phyloP scores from a whole-genome alignment of 1,140 invertebrate species.

The Eufriesea mexicana region DNA sequence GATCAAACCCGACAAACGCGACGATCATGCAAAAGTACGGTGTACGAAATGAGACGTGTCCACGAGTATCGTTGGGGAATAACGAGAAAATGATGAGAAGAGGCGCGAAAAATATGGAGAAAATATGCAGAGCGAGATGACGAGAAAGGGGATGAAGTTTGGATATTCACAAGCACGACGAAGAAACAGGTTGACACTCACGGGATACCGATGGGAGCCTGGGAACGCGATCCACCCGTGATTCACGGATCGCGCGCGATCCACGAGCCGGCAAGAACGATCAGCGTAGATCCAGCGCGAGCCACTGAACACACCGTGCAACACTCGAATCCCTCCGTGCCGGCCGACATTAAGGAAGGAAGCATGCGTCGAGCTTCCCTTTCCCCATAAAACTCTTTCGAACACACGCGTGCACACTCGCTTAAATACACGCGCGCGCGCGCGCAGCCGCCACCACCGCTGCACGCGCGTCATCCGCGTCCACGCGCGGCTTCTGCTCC shows the following conservation, averaged over 20 bases:
- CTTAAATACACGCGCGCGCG: slow-evolving; percentile 39
- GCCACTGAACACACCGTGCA: slow-evolving; percentile 61
- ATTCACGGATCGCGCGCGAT: slow-evolving; percentile 24
- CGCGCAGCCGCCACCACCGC: neutral
- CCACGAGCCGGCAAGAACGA: slow-evolving; percentile 32
- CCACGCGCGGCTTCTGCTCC: neutral
- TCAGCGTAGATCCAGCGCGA: slow-evolving; percentile 53
- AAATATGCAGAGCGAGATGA: rapidly evolving
- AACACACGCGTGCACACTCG: slow-evolving; percentile 37
- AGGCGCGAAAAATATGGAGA: neutral
- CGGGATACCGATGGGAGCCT: neutral
- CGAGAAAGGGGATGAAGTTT: neutral
- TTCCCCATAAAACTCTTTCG: slow-evolving; percentile 66
- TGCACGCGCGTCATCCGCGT: neutral
- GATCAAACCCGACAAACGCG: too few relatives aligned
- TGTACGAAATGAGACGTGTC: neutral
- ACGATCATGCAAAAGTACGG: neutral
- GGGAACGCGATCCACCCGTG: slow-evolving; percentile 25
- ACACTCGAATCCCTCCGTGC: slow-evolving; percentile 57
- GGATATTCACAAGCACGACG: neutral
- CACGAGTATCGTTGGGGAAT: too few relatives aligned
- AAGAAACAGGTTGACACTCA: neutral
- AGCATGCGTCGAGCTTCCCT: slow-evolving; percentile 76
- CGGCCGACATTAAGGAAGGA: slow-evolving; percentile 63
- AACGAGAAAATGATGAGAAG: neutral